Conservation (phyloP, 2,797 vertebrate species). For the Atherinosoma microstoma region DNA sequence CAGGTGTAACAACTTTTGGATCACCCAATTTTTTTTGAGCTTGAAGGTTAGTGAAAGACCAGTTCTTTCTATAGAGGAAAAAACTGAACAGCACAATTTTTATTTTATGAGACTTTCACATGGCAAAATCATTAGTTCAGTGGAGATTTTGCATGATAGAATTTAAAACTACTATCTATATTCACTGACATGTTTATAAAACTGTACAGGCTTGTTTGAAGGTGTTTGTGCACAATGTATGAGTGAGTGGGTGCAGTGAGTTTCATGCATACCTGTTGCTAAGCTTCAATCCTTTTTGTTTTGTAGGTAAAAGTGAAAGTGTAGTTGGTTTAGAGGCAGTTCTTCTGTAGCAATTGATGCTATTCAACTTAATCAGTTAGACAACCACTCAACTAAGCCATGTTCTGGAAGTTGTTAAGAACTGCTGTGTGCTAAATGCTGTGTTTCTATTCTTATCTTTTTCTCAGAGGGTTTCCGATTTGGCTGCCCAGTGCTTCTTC, state of each 20-base stretch:
- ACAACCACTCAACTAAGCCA: no score
- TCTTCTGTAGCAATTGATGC: background rate
- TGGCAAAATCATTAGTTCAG: background rate
- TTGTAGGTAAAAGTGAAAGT: constrained; percentile 30
- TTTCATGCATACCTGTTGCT: constrained; percentile 15
- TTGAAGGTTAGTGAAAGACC: background rate
- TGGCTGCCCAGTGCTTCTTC: background rate
- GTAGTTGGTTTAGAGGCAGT: background rate
- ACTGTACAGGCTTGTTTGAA: constrained; percentile 6
- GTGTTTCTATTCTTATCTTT: constrained; percentile 15
- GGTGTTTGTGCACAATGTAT: constrained; percentile 12
- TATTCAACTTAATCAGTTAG: constrained; percentile 8
- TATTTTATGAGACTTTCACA: constrained; percentile 8
- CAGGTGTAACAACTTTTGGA: constrained; percentile 5
- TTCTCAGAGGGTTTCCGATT: constrained; percentile 22
- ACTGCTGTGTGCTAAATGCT: background rate
- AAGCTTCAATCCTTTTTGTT: constrained; percentile 9
- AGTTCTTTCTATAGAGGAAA: constrained; percentile 2
- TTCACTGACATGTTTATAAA: background rate
- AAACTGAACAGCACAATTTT: constrained; percentile 33
- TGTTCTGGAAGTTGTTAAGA: constrained; percentile 2
- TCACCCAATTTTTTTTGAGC: constrained; percentile 5
- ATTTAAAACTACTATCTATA: background rate
- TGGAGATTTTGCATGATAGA: background rate
- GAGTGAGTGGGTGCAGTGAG: constrained; percentile 18